These are phyloP conservation scores for Archilochus colubris DNA, from an alignment of 2,113 vertebrate species.

Conservation along the genomic window DNA sequence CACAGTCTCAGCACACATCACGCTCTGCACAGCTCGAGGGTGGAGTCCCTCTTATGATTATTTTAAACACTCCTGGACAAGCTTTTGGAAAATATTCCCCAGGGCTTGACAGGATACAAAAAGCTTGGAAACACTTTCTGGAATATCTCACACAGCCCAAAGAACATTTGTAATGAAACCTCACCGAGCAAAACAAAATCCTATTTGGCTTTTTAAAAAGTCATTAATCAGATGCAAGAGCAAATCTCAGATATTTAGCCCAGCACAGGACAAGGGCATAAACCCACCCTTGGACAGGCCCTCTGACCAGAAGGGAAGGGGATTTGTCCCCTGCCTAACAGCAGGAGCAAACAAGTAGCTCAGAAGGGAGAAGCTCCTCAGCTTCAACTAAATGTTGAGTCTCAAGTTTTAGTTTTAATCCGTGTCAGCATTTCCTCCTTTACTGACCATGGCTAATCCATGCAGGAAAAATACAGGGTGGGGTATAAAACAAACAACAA, in stretches of 20 bases:
- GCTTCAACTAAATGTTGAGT: background rate
- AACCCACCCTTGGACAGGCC: background rate
- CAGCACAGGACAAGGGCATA: background rate
- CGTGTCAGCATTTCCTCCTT: background rate
- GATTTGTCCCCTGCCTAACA: background rate
- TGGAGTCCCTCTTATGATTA: background rate
- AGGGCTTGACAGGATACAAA: background rate
- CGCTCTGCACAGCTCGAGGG: background rate
- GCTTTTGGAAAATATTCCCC: constrained; percentile 23
- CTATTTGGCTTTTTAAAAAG: background rate
- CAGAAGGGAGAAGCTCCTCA: background rate
- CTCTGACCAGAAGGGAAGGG: rapidly evolving
- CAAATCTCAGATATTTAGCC: background rate
- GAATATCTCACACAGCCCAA: background rate
- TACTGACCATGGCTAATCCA: background rate
- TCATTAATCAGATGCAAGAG: background rate
- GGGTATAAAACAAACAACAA: background rate
- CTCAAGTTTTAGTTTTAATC: background rate
- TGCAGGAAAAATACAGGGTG: background rate
- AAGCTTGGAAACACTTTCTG: constrained; percentile 7
- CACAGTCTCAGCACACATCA: background rate
- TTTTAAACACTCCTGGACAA: constrained; percentile 26
- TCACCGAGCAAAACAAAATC: background rate
- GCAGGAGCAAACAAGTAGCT: background rate
- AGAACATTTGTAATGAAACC: background rate